Evolutionary conservation across 2,797 vertebrate species (phyloP).

Genomic region (Lagocephalus sceleratus): DNA sequence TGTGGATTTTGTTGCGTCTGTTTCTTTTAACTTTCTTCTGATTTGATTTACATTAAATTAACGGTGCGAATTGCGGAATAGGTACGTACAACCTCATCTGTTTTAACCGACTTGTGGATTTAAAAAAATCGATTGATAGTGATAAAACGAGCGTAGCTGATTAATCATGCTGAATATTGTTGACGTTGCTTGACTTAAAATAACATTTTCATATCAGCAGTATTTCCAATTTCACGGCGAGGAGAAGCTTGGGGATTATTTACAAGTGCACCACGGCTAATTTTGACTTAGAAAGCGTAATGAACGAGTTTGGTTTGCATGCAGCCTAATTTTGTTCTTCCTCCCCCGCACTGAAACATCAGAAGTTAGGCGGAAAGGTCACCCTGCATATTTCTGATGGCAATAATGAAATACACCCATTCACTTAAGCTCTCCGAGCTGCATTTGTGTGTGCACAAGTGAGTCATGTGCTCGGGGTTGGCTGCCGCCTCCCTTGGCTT

Average conservation of each 20-base stretch:
- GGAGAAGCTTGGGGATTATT: no score
- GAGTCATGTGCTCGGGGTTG: slow-evolving; percentile 42
- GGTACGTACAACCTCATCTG: neutral
- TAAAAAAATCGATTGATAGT: neutral
- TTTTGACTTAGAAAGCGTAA: no score
- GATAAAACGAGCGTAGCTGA: neutral
- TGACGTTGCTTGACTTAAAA: neutral
- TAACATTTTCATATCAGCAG: neutral
- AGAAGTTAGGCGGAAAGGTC: no score
- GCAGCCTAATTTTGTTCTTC: no score
- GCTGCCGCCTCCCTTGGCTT: slow-evolving; percentile 38
- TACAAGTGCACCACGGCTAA: no score
- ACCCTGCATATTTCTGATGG: no score
- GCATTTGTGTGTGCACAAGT: slow-evolving; percentile 20
- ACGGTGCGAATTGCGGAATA: neutral
- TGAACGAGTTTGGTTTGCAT: no score
- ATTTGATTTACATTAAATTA: accelerated
- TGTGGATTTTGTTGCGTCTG: neutral
- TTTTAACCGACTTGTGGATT: neutral
- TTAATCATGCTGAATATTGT: neutral
- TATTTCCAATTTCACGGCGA: no score
- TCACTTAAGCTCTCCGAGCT: slow-evolving; percentile 16
- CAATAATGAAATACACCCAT: neutral
- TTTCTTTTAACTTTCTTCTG: neutral
- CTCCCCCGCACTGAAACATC: no score